phyloP scores from a whole-genome alignment of 1,140 invertebrate species.

The Drosophila subpulchrella region DNA sequence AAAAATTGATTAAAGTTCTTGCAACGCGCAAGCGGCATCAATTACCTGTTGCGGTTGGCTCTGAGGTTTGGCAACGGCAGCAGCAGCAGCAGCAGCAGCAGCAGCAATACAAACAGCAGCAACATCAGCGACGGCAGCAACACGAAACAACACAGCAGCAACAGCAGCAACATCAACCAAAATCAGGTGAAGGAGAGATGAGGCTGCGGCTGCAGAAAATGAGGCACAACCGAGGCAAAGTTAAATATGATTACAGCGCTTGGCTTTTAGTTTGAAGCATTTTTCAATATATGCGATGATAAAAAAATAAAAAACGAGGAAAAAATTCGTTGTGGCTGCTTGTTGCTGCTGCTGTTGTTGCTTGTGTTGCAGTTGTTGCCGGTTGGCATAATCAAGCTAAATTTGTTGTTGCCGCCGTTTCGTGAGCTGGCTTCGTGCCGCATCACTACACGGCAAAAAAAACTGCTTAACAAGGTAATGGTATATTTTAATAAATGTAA shows the following conservation, averaged over 20 bases:
- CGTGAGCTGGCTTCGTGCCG: conserved; percentile 41
- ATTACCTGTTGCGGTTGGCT: conserved; percentile 69
- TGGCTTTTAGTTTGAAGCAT: conserved; percentile 70
- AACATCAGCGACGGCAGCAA: conserved; percentile 7
- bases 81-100: conserved; percentile 14
- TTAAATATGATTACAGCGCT: conserved; percentile 75
- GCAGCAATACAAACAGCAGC: not conserved
- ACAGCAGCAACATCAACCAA: conserved; percentile 13
- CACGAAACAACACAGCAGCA: conserved; percentile 6
- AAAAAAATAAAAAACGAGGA: conserved; percentile 1
- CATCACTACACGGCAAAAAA: conserved; percentile 6
- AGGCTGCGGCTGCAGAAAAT: conserved; percentile 26
- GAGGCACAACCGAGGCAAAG: conserved; percentile 45
- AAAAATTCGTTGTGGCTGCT: conserved; percentile 22
- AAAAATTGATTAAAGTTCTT: conserved; percentile 78
- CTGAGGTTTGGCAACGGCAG: conserved; percentile 55
- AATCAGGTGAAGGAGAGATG: conserved; percentile 41
- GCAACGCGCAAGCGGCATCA: conserved; percentile 71
- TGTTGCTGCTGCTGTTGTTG: conserved; percentile 3
- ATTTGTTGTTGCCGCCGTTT: conserved; percentile 50
- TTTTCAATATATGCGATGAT: conserved; percentile 65
- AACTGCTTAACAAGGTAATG: not conserved
- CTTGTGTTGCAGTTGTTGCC: conserved; percentile 5
- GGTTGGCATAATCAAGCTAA: conserved; percentile 50
- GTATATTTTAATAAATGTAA: too few species aligned